Conservation (phyloP, 2,797 vertebrate species). For the Dromococcyx pavoninus region DNA sequence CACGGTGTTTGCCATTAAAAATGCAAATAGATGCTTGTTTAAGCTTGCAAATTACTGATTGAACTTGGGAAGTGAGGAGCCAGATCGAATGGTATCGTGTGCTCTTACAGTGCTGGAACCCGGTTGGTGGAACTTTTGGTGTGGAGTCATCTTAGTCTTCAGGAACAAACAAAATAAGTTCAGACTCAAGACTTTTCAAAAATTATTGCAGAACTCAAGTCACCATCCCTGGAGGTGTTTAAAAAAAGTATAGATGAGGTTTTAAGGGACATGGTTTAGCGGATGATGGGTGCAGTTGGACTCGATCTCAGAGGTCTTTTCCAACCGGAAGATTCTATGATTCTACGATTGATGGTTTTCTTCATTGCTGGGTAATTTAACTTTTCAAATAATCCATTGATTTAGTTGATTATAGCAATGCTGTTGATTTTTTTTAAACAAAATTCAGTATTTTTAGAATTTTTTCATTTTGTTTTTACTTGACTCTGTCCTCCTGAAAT, state of each 20-base stretch:
- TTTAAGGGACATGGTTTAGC: too few species aligned
- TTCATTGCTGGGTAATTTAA: not conserved
- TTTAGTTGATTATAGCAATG: not conserved
- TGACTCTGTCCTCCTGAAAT: not conserved
- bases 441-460: not conserved
- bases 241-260: too few species aligned
- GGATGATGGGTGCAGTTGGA: too few species aligned
- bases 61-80: not conserved
- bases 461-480: not conserved
- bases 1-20: not conserved
- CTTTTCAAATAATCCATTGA: not conserved
- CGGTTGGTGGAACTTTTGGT: not conserved
- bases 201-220: not conserved
- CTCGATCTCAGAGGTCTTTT: too few species aligned
- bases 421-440: not conserved
- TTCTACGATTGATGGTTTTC: not conserved
- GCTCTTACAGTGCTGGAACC: not conserved
- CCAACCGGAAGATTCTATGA: too few species aligned
- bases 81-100: not conserved
- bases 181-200: not conserved
- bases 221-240: too few species aligned
- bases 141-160: not conserved
- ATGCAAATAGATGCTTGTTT: not conserved
- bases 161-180: not conserved
- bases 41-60: not conserved